A percentile compares a stretch with the other conserved stretches of the same genome.
These are phyloP conservation scores for Hipposideros larvatus DNA, from an alignment of 2,797 vertebrate genomes.

Conservation along the genomic window DNA sequence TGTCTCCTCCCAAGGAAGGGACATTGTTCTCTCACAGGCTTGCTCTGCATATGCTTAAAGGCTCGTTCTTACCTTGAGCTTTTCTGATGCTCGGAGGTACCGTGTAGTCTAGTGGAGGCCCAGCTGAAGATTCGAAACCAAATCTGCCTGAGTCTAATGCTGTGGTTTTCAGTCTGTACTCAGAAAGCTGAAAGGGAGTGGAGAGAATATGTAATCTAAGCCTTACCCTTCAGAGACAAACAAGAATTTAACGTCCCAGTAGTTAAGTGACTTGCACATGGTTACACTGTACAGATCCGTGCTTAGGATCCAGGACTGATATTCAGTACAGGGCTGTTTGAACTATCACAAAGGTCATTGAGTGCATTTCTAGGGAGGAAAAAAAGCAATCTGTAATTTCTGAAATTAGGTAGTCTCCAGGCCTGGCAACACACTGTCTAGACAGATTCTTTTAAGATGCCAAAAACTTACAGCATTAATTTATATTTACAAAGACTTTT, in stretches of 20 bases:
- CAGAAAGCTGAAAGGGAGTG: background rate
- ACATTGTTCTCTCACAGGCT: background rate
- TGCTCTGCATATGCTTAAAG: background rate
- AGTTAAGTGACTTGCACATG: background rate
- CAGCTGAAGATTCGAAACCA: background rate
- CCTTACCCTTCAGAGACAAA: background rate
- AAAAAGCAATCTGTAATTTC: background rate
- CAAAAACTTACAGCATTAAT: background rate
- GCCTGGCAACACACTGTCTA: background rate
- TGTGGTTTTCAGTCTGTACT: background rate
- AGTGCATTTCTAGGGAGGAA: background rate
- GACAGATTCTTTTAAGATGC: background rate
- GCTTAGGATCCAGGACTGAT: background rate
- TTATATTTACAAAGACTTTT: conserved; percentile 55
- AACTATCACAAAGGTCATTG: background rate
- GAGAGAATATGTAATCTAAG: background rate
- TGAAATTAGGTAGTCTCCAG: background rate
- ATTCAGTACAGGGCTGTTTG: background rate
- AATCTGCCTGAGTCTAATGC: background rate
- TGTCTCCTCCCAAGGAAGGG: background rate
- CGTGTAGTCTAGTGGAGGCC: background rate
- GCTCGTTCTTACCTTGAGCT: background rate
- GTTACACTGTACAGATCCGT: background rate
- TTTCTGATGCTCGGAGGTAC: background rate
- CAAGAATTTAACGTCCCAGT: background rate